Base-by-base conservation (phyloP, 2,888 invertebrate genomes). In the Mechanitis messenoides region DNA sequence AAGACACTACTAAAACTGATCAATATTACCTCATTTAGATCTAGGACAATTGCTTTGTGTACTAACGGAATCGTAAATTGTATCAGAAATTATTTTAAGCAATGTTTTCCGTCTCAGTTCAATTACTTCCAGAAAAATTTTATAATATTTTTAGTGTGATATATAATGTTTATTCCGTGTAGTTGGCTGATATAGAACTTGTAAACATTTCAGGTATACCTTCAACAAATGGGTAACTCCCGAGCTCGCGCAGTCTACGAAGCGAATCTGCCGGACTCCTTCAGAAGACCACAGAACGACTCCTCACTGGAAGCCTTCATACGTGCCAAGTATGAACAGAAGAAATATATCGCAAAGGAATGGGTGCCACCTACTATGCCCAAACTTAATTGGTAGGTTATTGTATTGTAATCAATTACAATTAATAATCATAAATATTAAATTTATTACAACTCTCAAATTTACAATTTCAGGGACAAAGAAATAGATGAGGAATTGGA, bases 141-240 rank as follows among this genome's bases (percentile, higher is more conserved):
- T 20, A 20, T 20, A 20, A 20, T 20, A 20, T 20, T 20, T 20
- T 20, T 20, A 20, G 20, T 20, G 20, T 20, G 20, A 20, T 20
- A 20, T 20, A 20, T 42, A 42, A 42, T 9, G 42, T 42, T 3
- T 42, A 9, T 6, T 42, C 42, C 2, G 42, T 42, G 9, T 42
- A 9, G 3, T 6, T 35, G 35, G 3, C 6, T 20, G 6, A 6
- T n/a, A 2, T 47, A 12, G 0, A n/a, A 47, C 12, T n/a, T 47
- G n/a, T n/a, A 20, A 20, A 20, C 28, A 50, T 50, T 50, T 70
- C 72, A 89, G 81, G 92, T 93, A 60, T 93, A 93, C 67, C 92
- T 99, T 73, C 97, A 98, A 84, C 97, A 98, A 84, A 98, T 99
- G 97, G 99, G 99, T 9, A 99, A 99, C 83, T 98, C 97, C 0